These are phyloP conservation scores for Melanerpes formicivorus DNA, from an alignment of 2,113 vertebrate genomes.

Conservation along the genomic window DNA sequence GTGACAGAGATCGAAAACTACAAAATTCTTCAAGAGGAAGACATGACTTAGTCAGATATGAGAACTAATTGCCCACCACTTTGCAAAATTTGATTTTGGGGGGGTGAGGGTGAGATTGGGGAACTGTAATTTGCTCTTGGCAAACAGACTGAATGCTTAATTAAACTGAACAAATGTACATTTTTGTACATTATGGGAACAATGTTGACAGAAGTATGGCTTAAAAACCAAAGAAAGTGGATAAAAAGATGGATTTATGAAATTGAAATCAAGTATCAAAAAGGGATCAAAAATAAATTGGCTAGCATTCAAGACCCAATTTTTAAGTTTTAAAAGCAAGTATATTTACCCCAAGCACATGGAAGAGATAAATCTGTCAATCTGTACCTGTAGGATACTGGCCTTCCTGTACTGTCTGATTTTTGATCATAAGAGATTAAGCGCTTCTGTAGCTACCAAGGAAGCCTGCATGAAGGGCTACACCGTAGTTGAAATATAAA, in stretches of 20 bases:
- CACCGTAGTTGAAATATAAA: neutral
- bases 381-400: neutral
- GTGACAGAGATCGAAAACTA: slow-evolving; percentile 9
- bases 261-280: slow-evolving; percentile 63
- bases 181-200: slow-evolving; percentile 55
- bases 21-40: slow-evolving; percentile 44
- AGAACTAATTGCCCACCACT: slow-evolving; percentile 46
- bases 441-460: neutral
- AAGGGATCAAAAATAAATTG: slow-evolving; percentile 48
- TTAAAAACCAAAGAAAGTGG: slow-evolving; percentile 26
- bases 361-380: slow-evolving; percentile 3
- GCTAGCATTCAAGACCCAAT: neutral
- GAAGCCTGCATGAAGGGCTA: neutral
- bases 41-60: slow-evolving; percentile 18
- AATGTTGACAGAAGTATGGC: slow-evolving; percentile 58
- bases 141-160: slow-evolving; percentile 62
- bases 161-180: slow-evolving; percentile 66
- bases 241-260: slow-evolving; percentile 35
- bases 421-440: neutral
- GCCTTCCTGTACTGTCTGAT: neutral
- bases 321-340: slow-evolving; percentile 30
- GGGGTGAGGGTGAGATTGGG: slow-evolving; percentile 34
- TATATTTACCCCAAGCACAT: neutral
- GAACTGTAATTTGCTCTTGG: slow-evolving; percentile 59
- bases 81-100: slow-evolving; percentile 52